phyloP scores from a whole-genome alignment of 2,888 invertebrate species.

The Arge pagana region DNA sequence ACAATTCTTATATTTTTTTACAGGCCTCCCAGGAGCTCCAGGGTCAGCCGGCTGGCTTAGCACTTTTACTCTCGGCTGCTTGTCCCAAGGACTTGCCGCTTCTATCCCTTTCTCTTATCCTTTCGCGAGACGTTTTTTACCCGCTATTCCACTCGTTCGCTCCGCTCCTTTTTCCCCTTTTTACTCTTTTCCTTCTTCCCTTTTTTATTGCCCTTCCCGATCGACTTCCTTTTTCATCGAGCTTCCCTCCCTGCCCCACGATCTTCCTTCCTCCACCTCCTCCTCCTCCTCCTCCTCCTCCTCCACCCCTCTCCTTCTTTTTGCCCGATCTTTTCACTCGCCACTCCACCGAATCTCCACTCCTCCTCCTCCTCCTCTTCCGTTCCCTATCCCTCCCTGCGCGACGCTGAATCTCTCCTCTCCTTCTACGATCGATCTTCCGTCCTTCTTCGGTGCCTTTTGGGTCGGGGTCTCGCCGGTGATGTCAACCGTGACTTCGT shows the following conservation, averaged over 20 bases:
- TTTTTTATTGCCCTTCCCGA: too few species aligned
- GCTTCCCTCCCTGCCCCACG: slow-evolving; percentile 22
- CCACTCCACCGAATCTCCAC: slow-evolving; percentile 21
- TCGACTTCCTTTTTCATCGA: too few species aligned
- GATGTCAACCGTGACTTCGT: too few species aligned
- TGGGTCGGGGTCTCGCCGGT: too few species aligned
- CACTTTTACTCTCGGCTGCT: slow-evolving; percentile 55
- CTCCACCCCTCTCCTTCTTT: slow-evolving; percentile 16
- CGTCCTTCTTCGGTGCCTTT: too few species aligned
- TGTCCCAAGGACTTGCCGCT: slow-evolving; percentile 55
- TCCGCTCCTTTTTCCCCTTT: slow-evolving; percentile 45
- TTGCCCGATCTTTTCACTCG: slow-evolving; percentile 20
- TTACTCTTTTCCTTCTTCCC: slow-evolving; percentile 53
- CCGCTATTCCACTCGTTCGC: slow-evolving; percentile 37
- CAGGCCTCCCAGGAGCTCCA: slow-evolving; percentile 40
- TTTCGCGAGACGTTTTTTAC: too few species aligned
- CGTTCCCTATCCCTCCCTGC: too few species aligned
- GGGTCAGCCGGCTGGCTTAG: slow-evolving; percentile 56
- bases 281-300: slow-evolving; percentile 17
- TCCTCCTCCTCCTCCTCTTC: slow-evolving; percentile 11
- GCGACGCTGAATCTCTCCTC: too few species aligned
- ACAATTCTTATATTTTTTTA: slow-evolving; percentile 28
- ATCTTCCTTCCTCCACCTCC: slow-evolving; percentile 15
- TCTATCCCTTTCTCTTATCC: slow-evolving; percentile 58
- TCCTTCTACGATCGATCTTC: too few species aligned